Base-by-base conservation (phyloP, 1,140 invertebrate genomes). In the Drosophila littoralis region DNA sequence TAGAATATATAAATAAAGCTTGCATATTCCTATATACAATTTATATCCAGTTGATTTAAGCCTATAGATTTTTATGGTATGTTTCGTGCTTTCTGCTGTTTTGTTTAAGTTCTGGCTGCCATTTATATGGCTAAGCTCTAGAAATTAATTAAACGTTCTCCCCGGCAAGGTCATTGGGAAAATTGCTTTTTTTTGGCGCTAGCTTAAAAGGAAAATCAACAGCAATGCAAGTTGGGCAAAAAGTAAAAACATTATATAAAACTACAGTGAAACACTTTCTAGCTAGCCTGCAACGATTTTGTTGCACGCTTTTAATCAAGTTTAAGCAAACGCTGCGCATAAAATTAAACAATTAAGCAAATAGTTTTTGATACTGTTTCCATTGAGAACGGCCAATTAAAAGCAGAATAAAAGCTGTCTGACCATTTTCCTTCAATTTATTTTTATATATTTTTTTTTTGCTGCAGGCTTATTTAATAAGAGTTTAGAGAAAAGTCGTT, bases 81-180 rank as follows among this genome's bases (percentile, higher is more conserved):
- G 13, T 32, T 2, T 9, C 1, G 4, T 8, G 6, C 13, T 15
- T 35, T 43, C n/a, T 28, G 35, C 5, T 42, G 10, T 40, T 54
- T 38, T 40, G 32, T 35, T 54, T 55, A 17, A 46, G 60, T 33
- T 75, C 60, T 57, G 54, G 52, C 63, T 68, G 72, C 73, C 67
- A 66, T 80, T 86, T 77, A 73, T 73, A 64, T 81, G 46, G 61
- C 67, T 59, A 68, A 52, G 42, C 77, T 75, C 55, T 73, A 45
- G 51, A 88, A 88, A 85, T 88, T 85, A 85, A 85, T 85, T 85
- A 86, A 85, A 78, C 64, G 81, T 67, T 68, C 9, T 55, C 60
- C 36, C 15, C 17, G 35, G 54, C 50, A 82, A 79, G 82, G 83
- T 82, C 83, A 78, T 52, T 15, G 50, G 15, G 40, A 46, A 75